Percentiles rank a stretch among this genome's conserved stretches.
Conservation (phyloP, 2,797 vertebrate species). For the Phyllotis vaccarum region DNA sequence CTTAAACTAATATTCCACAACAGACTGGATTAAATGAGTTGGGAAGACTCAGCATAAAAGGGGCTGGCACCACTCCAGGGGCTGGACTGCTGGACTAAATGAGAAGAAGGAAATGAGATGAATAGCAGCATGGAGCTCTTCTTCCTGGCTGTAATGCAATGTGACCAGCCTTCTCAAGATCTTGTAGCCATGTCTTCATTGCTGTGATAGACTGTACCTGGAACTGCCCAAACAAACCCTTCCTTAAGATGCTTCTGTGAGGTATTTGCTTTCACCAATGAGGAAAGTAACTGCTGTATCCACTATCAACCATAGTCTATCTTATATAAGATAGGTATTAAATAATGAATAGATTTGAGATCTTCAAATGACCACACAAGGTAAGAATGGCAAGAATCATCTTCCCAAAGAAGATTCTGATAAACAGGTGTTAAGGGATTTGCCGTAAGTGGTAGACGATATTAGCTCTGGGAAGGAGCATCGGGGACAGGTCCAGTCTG, state of each 20-base stretch:
- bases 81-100: not conserved
- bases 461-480: not conserved
- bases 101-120: not conserved
- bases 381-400: not conserved
- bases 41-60: not conserved
- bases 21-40: not conserved
- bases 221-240: not conserved
- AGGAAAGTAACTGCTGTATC: not conserved
- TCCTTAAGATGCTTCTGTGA: not conserved
- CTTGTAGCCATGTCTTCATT: not conserved
- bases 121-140: not conserved
- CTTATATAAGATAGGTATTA: not conserved
- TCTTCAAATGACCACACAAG: not conserved
- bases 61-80: not conserved
- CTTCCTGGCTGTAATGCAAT: not conserved
- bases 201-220: not conserved
- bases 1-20: not conserved
- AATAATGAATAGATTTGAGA: not conserved
- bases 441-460: not conserved
- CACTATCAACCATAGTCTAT: not conserved
- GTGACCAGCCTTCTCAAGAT: not conserved
- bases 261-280: not conserved
- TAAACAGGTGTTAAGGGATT: not conserved
- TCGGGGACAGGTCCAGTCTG: not conserved
- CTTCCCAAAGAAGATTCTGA: not conserved